phyloP scores from a whole-genome alignment of 2,797 vertebrate species.

The Miichthys miiuy region DNA sequence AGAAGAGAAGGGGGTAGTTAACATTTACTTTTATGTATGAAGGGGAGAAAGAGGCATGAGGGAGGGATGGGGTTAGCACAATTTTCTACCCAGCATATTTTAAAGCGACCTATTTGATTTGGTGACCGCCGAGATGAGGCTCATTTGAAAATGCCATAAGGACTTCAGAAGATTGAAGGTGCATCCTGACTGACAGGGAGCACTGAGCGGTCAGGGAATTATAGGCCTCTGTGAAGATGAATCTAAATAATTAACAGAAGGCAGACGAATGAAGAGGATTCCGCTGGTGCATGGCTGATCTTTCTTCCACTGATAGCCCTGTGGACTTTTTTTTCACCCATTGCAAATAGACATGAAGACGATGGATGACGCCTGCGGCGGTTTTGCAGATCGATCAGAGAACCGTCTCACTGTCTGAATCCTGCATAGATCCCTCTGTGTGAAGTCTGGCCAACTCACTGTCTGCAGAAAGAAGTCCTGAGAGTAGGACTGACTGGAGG shows the following conservation, averaged over 20 bases:
- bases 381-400: slow-evolving; percentile 80
- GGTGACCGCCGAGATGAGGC: slow-evolving; percentile 52
- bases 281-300: slow-evolving; percentile 48
- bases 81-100: slow-evolving; percentile 68
- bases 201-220: slow-evolving; percentile 43
- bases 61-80: slow-evolving; percentile 21
- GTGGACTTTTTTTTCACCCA: slow-evolving; percentile 41
- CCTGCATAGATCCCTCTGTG: slow-evolving; percentile 70
- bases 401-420: slow-evolving; percentile 75
- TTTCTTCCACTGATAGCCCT: slow-evolving; percentile 52
- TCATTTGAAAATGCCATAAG: slow-evolving; percentile 42
- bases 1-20: slow-evolving; percentile 66
- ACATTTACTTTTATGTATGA: slow-evolving; percentile 74
- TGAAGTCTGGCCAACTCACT: slow-evolving; percentile 69
- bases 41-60: slow-evolving; percentile 26
- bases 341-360: slow-evolving; percentile 73
- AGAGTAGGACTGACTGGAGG: slow-evolving; percentile 49
- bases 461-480: slow-evolving; percentile 62
- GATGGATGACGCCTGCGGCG: slow-evolving; percentile 76
- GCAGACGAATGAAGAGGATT: slow-evolving; percentile 58
- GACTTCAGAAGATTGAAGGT: slow-evolving; percentile 48
- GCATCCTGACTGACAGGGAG: slow-evolving; percentile 48
- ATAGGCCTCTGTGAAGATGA: slow-evolving; percentile 64
- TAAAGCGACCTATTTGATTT: slow-evolving; percentile 62
- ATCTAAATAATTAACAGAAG: slow-evolving; percentile 72